A percentile compares a stretch with the other conserved stretches of the same genome.
These are phyloP conservation scores for Drosophila nikananu DNA, from an alignment of 1,140 invertebrate species.

Conservation along the genomic window DNA sequence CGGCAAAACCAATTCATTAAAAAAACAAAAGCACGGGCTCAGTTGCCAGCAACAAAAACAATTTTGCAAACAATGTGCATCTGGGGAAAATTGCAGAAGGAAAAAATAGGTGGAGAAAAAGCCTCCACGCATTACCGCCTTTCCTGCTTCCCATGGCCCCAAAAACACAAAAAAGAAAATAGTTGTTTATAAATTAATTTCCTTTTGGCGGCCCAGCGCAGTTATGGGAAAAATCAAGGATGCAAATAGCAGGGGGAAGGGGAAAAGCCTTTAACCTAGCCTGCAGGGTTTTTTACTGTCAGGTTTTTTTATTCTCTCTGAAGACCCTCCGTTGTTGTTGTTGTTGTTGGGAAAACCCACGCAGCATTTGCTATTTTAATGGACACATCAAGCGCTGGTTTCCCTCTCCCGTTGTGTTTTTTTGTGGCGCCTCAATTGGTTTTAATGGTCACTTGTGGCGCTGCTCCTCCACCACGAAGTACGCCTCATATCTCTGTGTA, in stretches of 20 bases:
- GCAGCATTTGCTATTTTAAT: slow-evolving; percentile 46
- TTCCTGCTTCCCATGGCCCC: slow-evolving; percentile 66
- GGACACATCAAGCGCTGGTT: slow-evolving; percentile 56
- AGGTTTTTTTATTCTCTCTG: slow-evolving; percentile 3
- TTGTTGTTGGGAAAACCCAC: slow-evolving; percentile 44
- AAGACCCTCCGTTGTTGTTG: slow-evolving; percentile 13
- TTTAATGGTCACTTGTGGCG: slow-evolving; percentile 65
- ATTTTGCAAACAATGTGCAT: slow-evolving; percentile 57
- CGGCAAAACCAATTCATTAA: slow-evolving; percentile 46
- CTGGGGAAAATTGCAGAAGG: slow-evolving; percentile 18
- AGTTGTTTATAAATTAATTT: slow-evolving; percentile 66
- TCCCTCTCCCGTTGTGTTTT: neutral
- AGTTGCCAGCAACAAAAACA: slow-evolving; percentile 11
- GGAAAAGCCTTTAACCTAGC: slow-evolving; percentile 34
- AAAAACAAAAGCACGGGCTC: slow-evolving; percentile 27
- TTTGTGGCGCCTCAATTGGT: slow-evolving; percentile 70
- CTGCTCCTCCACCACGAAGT: slow-evolving; percentile 6
- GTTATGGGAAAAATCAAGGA: slow-evolving; percentile 39
- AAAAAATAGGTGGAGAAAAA: slow-evolving; percentile 21
- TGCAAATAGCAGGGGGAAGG: slow-evolving; percentile 17
- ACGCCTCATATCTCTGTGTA: neutral
- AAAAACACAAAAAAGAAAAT: slow-evolving; percentile 26
- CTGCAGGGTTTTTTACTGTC: slow-evolving; percentile 28
- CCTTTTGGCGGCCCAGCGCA: slow-evolving; percentile 46
- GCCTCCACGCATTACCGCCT: slow-evolving; percentile 47